phyloP scores from a whole-genome alignment of 1,140 invertebrate genomes.

The Lasioglossum albipes region DNA sequence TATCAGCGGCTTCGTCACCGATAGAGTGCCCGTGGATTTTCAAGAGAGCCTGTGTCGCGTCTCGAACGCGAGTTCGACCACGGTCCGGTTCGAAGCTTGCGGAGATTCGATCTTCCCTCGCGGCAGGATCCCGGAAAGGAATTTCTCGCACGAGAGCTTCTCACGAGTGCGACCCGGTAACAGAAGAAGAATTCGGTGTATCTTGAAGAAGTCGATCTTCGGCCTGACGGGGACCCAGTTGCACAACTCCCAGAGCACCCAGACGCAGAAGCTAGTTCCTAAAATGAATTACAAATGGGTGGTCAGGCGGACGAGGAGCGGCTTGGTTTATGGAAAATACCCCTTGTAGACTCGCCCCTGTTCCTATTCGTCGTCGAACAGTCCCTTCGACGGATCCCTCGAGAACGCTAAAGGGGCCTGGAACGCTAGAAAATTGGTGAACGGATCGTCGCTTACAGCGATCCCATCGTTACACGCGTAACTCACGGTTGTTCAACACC shows the following conservation, averaged over 20 bases:
- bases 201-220: constrained; percentile 28
- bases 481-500: constrained; percentile 5
- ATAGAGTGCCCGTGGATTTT: constrained; percentile 26
- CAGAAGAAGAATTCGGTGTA: not conserved
- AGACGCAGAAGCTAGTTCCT: constrained; percentile 20
- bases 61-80: not conserved
- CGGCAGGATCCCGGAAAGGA: not conserved
- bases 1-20: not conserved
- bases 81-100: constrained; percentile 16
- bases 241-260: constrained; percentile 52
- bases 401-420: not conserved
- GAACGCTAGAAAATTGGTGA: not conserved
- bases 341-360: constrained; percentile 22
- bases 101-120: constrained; percentile 2
- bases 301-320: constrained; percentile 71
- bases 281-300: constrained; percentile 61
- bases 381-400: not conserved
- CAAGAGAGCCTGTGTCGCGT: constrained; percentile 3
- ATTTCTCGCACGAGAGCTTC: constrained; percentile 22
- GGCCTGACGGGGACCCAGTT: not conserved
- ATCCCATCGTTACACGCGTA: not conserved
- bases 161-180: not conserved
- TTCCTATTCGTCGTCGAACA: not conserved
- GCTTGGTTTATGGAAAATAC: constrained; percentile 73
- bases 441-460: too few relatives aligned